Base-by-base conservation (phyloP, 2,797 vertebrate genomes). In the Labeo calbasu region DNA sequence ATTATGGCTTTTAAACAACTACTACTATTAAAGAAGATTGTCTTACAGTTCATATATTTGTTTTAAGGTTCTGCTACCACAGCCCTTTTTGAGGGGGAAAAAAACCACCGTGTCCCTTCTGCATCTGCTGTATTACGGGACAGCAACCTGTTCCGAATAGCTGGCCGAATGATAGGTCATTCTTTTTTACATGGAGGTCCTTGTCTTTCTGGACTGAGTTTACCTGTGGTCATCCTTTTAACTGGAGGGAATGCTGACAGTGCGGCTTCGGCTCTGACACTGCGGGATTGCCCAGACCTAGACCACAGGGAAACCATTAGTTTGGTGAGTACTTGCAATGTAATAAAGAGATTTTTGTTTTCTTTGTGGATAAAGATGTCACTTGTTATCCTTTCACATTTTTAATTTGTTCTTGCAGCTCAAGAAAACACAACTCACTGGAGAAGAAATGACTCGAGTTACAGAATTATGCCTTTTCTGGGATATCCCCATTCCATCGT, bases 161-260 rank as follows among this genome's bases (percentile, higher is more conserved):
- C 84, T 50, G 80, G 84, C 57, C 59, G 77, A 65, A 85, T 81
- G 77, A 75, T 81, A 17, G 76, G 83, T 48, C 83, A 84, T 32
- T 79, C 61, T 21, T 75, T 85, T 50, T 6, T 85, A 21, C 69
- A 85, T 59, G 84, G 84, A 53, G 84, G 84, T 51, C 61, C 63
- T 66, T 72, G 78, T 77, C 19, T 85, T 46, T 40, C 79, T 73
- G 59, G 78, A 75, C 66, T 79, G 66, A 81, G 84, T 53, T 85
- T 81, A 57, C 28, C 70, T 57, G 59, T 81, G 46, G 78, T 85
- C 28, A 75, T 71, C 21, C 78, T 81, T 17, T 15, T 81, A 36
- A 83, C 79, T 46, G 79, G 32, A 48, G 48, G 79, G 0, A 80
- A 25, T 48, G 5, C n/a, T 11, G 78, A 81, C 43, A 51, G 71